phyloP scores from a whole-genome alignment of 2,888 invertebrate species.

The Diarsia dahlii region DNA sequence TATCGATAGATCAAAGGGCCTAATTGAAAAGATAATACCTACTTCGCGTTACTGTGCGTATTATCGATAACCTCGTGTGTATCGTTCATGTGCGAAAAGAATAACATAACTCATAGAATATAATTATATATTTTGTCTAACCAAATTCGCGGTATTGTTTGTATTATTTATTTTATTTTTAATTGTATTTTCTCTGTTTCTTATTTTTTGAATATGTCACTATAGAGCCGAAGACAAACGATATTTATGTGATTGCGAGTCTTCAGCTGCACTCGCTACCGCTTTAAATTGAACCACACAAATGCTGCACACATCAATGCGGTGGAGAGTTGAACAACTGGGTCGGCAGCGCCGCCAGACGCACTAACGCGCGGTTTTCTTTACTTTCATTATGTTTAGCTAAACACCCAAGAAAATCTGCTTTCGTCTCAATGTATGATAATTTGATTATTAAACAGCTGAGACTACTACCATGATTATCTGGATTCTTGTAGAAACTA shows the following conservation, averaged over 20 bases:
- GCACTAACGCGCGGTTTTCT: conserved; percentile 61
- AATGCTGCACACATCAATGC: conserved; percentile 65
- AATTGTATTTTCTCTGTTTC: too few relatives aligned
- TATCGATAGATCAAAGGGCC: too few relatives aligned
- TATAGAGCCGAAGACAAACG: too few relatives aligned
- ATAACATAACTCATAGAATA: too few relatives aligned
- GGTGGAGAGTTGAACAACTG: conserved; percentile 75
- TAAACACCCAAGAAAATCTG: conserved; percentile 59
- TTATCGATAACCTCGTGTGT: neutral
- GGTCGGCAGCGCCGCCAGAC: conserved; percentile 66
- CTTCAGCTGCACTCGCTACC: conserved; percentile 16
- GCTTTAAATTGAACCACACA: conserved; percentile 48
- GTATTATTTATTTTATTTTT: too few relatives aligned
- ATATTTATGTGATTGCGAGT: neutral
- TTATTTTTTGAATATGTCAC: too few relatives aligned
- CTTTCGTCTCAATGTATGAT: conserved; percentile 22
- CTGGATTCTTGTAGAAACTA: conserved; percentile 1
- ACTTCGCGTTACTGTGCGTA: neutral
- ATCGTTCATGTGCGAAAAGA: too few relatives aligned
- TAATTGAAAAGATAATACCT: neutral
- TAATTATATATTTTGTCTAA: too few relatives aligned
- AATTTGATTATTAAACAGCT: conserved; percentile 20
- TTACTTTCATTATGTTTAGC: conserved; percentile 65
- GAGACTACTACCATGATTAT: neutral
- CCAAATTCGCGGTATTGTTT: too few relatives aligned